These are phyloP conservation scores for Ploceus nigricollis DNA, from an alignment of 2,113 vertebrate genomes.

Conservation along the genomic window DNA sequence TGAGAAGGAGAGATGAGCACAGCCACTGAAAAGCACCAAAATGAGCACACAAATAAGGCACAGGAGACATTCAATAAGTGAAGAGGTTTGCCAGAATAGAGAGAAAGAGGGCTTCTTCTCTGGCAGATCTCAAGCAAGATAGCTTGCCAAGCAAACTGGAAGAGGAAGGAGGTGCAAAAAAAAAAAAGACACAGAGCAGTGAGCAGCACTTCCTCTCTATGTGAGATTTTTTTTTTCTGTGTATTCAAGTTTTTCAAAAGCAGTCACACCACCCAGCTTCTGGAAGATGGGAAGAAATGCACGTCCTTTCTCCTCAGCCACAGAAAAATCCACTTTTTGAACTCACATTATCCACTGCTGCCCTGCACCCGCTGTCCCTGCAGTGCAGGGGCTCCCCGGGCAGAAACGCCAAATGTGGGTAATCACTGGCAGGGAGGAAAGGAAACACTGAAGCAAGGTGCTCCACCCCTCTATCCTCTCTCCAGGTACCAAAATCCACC, in stretches of 20 bases:
- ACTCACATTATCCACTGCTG: not conserved
- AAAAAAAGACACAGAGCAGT: not conserved
- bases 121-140: not conserved
- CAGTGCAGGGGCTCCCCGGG: not conserved
- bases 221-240: not conserved
- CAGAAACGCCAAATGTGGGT: not conserved
- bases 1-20: not conserved
- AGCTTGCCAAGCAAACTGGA: conserved; percentile 16
- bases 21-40: not conserved
- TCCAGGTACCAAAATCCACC: not conserved
- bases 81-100: not conserved
- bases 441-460: not conserved
- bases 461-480: not conserved
- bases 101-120: not conserved
- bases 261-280: not conserved
- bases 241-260: conserved; percentile 11
- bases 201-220: not conserved
- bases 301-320: not conserved
- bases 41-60: not conserved
- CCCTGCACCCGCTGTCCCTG: not conserved
- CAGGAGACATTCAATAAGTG: not conserved
- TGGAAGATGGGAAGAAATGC: not conserved
- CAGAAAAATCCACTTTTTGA: not conserved
- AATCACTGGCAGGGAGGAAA: not conserved
- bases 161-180: not conserved